phyloP scores from a whole-genome alignment of 2,888 invertebrate genomes.

The Marasmarcha lunaedactyla region DNA sequence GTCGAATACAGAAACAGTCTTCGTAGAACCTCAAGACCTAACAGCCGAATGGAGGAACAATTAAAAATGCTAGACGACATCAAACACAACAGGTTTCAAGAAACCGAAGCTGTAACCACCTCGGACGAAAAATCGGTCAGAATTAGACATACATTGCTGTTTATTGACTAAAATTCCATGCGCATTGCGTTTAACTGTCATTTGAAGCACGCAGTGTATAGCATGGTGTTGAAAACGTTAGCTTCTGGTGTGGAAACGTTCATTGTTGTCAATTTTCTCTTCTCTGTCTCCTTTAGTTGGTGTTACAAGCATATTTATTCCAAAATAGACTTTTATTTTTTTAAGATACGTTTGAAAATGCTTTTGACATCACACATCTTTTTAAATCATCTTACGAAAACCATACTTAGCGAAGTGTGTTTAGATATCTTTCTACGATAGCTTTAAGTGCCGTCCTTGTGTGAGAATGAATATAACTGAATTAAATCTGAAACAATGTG shows the following conservation, averaged over 20 bases:
- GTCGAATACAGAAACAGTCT: conserved; percentile 31
- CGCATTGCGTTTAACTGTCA: conserved; percentile 1
- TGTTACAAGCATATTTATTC: neutral
- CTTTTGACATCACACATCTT: no score
- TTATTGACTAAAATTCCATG: neutral
- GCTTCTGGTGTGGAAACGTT: neutral
- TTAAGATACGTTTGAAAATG: neutral
- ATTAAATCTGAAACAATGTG: no score
- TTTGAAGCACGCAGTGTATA: conserved; percentile 7
- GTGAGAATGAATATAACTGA: no score
- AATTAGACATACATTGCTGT: conserved; percentile 12
- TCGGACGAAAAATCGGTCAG: conserved; percentile 56
- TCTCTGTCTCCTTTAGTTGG: neutral
- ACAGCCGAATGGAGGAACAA: conserved; percentile 51
- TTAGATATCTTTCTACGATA: no score
- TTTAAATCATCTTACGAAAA: no score
- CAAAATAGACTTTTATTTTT: neutral
- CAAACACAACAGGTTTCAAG: conserved; percentile 41
- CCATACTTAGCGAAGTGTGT: no score
- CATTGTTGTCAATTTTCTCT: conserved; percentile 1
- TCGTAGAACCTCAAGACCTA: conserved; percentile 26
- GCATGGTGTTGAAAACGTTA: conserved; percentile 4
- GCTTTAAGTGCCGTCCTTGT: no score
- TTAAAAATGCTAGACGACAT: conserved; percentile 46
- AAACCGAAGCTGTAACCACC: conserved; percentile 38